These are phyloP conservation scores for Neolamprologus multifasciatus DNA, from an alignment of 2,797 vertebrate species.

Conservation along the genomic window DNA sequence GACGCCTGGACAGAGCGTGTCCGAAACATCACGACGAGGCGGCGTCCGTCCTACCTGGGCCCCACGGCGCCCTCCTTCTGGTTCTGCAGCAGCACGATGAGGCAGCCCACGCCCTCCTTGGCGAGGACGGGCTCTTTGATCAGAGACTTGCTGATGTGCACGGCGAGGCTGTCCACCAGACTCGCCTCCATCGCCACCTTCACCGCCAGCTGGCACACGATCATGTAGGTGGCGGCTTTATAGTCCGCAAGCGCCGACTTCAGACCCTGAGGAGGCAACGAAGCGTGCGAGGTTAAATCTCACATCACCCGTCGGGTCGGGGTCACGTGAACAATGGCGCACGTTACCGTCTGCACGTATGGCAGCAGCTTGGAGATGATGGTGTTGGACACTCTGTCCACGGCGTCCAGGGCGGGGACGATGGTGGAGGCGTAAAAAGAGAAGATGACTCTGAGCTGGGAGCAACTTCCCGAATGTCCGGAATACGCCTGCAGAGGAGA, in stretches of 20 bases:
- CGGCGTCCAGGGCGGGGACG: conserved; percentile 79
- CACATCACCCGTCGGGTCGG: not conserved
- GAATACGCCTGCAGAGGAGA: conserved; percentile 76
- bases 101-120: conserved; percentile 83
- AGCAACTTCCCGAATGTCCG: conserved; percentile 53
- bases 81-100: conserved; percentile 88
- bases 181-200: conserved; percentile 83
- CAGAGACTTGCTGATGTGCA: conserved; percentile 82
- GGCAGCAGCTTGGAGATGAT: conserved; percentile 88
- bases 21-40: accelerated
- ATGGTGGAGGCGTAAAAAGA: conserved; percentile 91
- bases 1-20: not conserved
- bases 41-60: conserved; percentile 76
- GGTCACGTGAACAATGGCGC: not conserved
- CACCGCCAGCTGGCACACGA: conserved; percentile 87
- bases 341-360: conserved; percentile 86
- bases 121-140: conserved; percentile 69
- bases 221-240: conserved; percentile 91
- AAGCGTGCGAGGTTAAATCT: not conserved
- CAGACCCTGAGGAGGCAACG: conserved; percentile 78
- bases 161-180: conserved; percentile 79
- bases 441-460: conserved; percentile 88
- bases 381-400: conserved; percentile 74
- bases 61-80: conserved; percentile 80
- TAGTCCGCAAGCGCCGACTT: conserved; percentile 86